Conservation (phyloP, 2,888 invertebrate genomes). For the Chloromyia formosa region DNA sequence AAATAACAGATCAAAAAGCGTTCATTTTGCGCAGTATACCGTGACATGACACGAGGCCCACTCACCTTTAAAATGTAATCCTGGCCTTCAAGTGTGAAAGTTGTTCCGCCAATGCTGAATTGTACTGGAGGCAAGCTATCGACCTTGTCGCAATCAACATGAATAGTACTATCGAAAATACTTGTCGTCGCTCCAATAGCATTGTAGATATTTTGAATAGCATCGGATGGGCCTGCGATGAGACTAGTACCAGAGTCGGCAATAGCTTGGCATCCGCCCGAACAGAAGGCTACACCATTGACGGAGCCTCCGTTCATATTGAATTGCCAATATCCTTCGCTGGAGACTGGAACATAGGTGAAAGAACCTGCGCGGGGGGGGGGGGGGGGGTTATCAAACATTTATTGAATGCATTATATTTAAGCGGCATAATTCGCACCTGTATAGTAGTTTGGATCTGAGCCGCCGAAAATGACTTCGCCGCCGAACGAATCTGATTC, state of each 20-base stretch:
- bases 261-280: constrained; percentile 89
- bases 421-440: constrained; percentile 63
- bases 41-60: constrained; percentile 49
- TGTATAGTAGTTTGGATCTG: constrained; percentile 88
- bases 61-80: constrained; percentile 90
- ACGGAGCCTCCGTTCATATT: constrained; percentile 79
- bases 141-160: constrained; percentile 81
- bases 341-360: constrained; percentile 85
- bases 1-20: too few species aligned
- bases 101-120: constrained; percentile 78
- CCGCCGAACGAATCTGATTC: constrained; percentile 76
- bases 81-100: constrained; percentile 78
- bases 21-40: too few species aligned
- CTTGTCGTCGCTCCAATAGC: constrained; percentile 84
- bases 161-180: constrained; percentile 78
- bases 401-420: too few species aligned
- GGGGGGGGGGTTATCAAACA: too few species aligned
- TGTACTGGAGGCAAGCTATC: constrained; percentile 80
- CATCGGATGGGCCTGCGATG: constrained; percentile 86
- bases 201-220: constrained; percentile 81
- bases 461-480: constrained; percentile 93
- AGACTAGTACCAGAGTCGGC: constrained; percentile 97
- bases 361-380: constrained; percentile 78
- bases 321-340: constrained; percentile 97
- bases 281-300: constrained; percentile 71